phyloP scores from a whole-genome alignment of 2,888 invertebrate species.

The Bugula neritina region DNA sequence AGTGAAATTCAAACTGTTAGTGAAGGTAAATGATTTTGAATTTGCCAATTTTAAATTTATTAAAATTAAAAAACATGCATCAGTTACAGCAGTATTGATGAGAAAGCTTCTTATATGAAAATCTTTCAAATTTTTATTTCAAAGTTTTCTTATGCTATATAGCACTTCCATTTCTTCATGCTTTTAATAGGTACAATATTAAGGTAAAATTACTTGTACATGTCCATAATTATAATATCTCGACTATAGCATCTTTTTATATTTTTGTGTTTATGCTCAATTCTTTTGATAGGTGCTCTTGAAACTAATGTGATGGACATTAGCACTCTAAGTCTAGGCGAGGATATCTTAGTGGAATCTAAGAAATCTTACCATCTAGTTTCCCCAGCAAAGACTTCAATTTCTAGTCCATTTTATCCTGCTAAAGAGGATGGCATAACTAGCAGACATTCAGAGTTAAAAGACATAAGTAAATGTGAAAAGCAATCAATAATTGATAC shows the following conservation, averaged over 20 bases:
- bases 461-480: no score
- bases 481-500: not conserved
- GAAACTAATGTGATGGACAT: not conserved
- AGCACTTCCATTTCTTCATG: no score
- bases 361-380: not conserved
- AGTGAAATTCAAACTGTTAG: not conserved
- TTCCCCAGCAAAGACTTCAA: not conserved
- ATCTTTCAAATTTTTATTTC: no score
- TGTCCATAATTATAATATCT: no score
- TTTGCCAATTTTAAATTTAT: not conserved
- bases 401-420: not conserved
- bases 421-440: not conserved
- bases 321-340: not conserved
- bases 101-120: no score
- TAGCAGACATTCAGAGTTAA: not conserved
- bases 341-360: no score
- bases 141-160: no score
- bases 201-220: no score
- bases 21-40: not conserved
- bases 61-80: no score
- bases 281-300: not conserved
- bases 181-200: no score
- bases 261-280: not conserved
- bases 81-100: no score
- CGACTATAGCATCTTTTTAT: no score